Percentiles rank a stretch among this genome's conserved stretches.
Evolutionary conservation across 2,797 vertebrate species (phyloP).

Genomic region (Tympanoctomys barrerae): DNA sequence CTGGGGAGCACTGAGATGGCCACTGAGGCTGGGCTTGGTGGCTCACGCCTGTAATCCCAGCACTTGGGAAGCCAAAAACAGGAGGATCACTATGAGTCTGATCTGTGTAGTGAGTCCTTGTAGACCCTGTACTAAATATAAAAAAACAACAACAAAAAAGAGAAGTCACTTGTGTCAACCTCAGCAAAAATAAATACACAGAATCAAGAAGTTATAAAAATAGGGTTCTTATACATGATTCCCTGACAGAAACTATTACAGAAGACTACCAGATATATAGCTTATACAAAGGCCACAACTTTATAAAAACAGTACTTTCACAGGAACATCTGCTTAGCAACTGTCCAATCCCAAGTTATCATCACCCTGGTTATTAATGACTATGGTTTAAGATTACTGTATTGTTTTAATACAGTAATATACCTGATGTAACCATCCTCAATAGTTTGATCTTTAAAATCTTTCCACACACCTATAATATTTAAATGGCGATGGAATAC

Average conservation of each 20-base stretch:
- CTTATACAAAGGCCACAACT: neutral
- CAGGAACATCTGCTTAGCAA: neutral
- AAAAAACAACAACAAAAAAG: neutral
- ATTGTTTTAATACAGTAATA: neutral
- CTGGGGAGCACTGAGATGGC: no score
- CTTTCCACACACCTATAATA: no score
- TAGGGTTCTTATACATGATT: neutral
- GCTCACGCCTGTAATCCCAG: no score
- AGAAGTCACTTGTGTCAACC: neutral
- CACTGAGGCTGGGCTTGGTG: no score
- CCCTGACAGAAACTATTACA: neutral
- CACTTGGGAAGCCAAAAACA: no score
- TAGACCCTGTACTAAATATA: no score
- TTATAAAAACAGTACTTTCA: neutral
- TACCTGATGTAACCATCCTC: neutral
- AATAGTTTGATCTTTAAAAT: neutral
- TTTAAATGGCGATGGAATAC: no score
- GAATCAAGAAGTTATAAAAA: neutral
- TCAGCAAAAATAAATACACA: neutral
- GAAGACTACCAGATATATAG: neutral
- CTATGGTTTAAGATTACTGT: neutral
- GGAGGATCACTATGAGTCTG: no score
- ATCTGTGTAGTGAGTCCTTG: no score
- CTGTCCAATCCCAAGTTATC: neutral
- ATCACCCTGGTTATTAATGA: neutral